Evolutionary conservation across 2,797 vertebrate species (phyloP).

Genomic region (Darevskia mixta): DNA sequence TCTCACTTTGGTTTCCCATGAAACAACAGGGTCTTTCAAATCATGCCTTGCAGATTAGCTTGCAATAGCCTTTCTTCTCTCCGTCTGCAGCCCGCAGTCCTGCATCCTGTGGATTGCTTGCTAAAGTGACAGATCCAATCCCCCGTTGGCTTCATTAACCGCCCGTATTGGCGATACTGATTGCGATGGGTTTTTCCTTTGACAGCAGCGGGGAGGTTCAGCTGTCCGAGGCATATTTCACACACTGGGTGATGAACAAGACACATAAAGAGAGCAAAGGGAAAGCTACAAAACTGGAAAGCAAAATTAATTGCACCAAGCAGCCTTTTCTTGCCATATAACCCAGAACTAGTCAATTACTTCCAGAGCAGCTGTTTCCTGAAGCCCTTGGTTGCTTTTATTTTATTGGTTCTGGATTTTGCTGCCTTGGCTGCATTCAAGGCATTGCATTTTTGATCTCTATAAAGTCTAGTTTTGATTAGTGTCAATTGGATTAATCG

Average conservation of each 20-base stretch:
- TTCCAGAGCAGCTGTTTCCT: neutral
- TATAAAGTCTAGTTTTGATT: neutral
- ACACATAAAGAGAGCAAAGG: neutral
- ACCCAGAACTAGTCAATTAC: neutral
- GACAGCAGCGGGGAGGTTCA: neutral
- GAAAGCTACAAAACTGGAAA: neutral
- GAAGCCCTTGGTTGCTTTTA: neutral
- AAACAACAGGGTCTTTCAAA: slow-evolving; percentile 27
- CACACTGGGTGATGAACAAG: neutral
- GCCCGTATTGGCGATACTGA: neutral
- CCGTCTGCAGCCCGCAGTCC: neutral
- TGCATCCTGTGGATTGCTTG: slow-evolving; percentile 21
- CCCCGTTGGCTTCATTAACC: slow-evolving; percentile 20
- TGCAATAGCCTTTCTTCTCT: slow-evolving; percentile 17
- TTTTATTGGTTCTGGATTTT: neutral
- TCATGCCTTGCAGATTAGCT: slow-evolving; percentile 27
- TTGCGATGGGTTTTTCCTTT: slow-evolving; percentile 7
- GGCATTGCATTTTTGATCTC: neutral
- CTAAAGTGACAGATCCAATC: slow-evolving; percentile 21
- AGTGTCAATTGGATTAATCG: neutral
- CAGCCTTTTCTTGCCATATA: slow-evolving; percentile 4
- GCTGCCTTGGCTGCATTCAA: neutral
- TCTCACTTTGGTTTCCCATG: slow-evolving; percentile 37
- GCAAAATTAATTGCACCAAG: slow-evolving; percentile 14
- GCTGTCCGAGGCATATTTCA: neutral